phyloP scores from a whole-genome alignment of 1,140 invertebrate species.

The Pectinophora gossypiella region DNA sequence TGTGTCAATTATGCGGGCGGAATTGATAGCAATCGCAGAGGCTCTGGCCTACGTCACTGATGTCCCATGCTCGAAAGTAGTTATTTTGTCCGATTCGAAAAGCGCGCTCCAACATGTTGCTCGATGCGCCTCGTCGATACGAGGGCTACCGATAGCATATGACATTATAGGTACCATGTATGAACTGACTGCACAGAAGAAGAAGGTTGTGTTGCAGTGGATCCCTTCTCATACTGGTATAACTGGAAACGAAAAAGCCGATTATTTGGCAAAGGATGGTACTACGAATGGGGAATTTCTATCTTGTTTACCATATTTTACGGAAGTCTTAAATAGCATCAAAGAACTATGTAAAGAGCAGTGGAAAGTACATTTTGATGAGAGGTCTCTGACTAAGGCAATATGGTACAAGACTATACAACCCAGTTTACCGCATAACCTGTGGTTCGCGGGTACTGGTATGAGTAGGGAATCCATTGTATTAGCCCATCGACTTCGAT shows the following conservation, averaged over 20 bases:
- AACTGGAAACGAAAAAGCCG: conserved; percentile 1
- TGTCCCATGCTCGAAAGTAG: background rate
- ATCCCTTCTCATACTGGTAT: conserved; percentile 5
- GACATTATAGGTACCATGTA: background rate
- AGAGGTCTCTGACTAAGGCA: background rate
- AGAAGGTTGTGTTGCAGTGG: background rate
- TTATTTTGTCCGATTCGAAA: background rate
- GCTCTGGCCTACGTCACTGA: background rate
- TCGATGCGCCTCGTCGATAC: background rate
- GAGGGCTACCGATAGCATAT: conserved; percentile 2
- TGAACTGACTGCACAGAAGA: background rate
- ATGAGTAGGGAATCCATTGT: background rate
- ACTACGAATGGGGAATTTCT: background rate
- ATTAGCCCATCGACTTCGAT: background rate
- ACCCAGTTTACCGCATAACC: background rate
- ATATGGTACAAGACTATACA: background rate
- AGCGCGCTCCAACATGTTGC: conserved; percentile 2
- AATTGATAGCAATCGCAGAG: background rate
- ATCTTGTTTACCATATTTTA: background rate
- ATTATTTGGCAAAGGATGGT: background rate
- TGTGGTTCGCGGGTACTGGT: background rate
- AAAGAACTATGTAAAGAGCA: background rate
- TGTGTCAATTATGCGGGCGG: background rate
- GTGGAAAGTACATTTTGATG: background rate
- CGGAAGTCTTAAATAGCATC: background rate